A percentile compares a stretch with the other conserved stretches of the same genome.
phyloP scores from a whole-genome alignment of 2,888 invertebrate genomes.

The Ennomos fuscantarius region DNA sequence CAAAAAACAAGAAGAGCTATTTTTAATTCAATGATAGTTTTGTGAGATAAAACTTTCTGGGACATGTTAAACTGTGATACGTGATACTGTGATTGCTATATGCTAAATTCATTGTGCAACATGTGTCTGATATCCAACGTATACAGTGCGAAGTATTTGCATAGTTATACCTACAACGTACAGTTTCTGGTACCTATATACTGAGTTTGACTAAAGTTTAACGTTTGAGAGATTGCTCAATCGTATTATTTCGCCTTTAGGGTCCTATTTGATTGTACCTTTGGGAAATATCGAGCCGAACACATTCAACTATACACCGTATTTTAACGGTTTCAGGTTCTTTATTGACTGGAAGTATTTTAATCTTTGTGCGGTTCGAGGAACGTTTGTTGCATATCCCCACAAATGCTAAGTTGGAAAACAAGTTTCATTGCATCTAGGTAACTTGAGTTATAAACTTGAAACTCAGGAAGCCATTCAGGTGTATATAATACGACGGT shows the following conservation, averaged over 20 bases:
- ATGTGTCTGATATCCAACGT: too few relatives aligned
- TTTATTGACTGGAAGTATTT: conserved; percentile 12
- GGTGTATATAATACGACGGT: too few relatives aligned
- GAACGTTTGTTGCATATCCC: conserved; percentile 17
- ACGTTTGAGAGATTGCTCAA: conserved; percentile 34
- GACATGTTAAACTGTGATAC: too few relatives aligned
- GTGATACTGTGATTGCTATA: too few relatives aligned
- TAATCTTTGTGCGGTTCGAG: conserved; percentile 1
- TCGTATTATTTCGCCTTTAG: conserved; percentile 33
- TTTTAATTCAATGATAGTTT: too few relatives aligned
- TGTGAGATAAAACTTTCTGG: too few relatives aligned
- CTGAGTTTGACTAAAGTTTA: conserved; percentile 25
- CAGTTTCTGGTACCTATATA: conserved; percentile 10
- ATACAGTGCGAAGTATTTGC: conserved; percentile 1
- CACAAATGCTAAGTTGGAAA: conserved; percentile 15
- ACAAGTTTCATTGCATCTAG: conserved; percentile 20
- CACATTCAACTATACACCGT: conserved; percentile 22
- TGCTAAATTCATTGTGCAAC: too few relatives aligned
- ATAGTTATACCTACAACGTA: conserved; percentile 8
- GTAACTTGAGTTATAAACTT: conserved; percentile 12
- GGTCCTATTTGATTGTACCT: conserved; percentile 36
- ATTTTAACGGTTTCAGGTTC: conserved; percentile 15
- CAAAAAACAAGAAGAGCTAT: too few relatives aligned
- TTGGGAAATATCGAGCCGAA: conserved; percentile 25
- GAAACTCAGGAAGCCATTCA: too few relatives aligned